Conservation (phyloP, 2,888 invertebrate species). For the Rotaria sp. region DNA sequence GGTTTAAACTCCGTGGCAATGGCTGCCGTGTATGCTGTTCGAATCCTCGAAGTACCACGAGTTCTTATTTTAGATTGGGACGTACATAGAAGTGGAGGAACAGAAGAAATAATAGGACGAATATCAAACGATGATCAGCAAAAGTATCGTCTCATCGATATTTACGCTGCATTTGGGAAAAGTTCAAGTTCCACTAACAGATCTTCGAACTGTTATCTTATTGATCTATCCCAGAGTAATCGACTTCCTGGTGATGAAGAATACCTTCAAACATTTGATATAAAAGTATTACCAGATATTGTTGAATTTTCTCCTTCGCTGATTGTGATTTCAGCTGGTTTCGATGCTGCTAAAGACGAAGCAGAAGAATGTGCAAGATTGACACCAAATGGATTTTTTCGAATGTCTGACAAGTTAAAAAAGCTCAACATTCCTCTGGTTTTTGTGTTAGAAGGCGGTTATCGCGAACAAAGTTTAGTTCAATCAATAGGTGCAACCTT, state of each 20-base stretch:
- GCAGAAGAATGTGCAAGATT: neutral
- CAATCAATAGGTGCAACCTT: neutral
- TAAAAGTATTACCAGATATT: neutral
- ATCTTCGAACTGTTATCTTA: neutral
- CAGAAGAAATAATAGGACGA: neutral
- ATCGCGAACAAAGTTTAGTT: neutral
- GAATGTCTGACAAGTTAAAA: neutral
- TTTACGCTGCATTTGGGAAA: neutral
- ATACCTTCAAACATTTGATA: neutral
- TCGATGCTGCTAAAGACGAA: neutral
- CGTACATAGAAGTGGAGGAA: neutral
- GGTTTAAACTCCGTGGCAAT: neutral
- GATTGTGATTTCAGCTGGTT: neutral
- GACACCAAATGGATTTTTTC: neutral
- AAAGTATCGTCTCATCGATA: neutral
- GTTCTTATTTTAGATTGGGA: neutral
- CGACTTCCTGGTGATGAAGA: neutral
- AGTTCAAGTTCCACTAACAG: neutral
- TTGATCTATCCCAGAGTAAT: neutral
- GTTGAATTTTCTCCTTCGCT: neutral
- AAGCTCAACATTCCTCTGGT: neutral
- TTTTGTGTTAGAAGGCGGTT: neutral
- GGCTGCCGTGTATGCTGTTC: neutral
- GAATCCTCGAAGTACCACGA: neutral
- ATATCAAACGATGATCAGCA: neutral